These are phyloP conservation scores for Podarcis muralis DNA, from an alignment of 2,113 vertebrate genomes.

Conservation along the genomic window DNA sequence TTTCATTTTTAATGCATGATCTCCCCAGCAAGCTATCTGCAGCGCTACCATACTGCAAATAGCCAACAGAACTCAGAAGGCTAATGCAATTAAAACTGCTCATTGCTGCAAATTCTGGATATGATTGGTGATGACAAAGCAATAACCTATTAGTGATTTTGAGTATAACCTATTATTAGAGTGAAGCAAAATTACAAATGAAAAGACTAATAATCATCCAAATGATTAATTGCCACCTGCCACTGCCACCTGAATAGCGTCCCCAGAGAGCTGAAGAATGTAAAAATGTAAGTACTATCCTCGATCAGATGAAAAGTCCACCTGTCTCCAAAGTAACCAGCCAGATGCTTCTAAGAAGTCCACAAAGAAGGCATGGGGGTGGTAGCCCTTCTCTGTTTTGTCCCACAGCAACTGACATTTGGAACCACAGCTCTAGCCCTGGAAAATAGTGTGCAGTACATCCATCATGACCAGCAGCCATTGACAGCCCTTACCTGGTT, in stretches of 20 bases:
- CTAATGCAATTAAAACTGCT: constrained; percentile 39
- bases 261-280: not conserved
- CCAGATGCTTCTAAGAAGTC: too few relatives aligned
- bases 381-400: not conserved
- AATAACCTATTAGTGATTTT: not conserved
- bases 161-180: not conserved
- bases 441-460: too few relatives aligned
- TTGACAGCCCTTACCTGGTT: too few relatives aligned
- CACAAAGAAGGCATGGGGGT: not conserved
- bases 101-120: constrained; percentile 23
- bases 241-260: not conserved
- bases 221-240: constrained; percentile 1
- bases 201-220: constrained; percentile 21
- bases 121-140: constrained; percentile 11
- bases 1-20: too few relatives aligned
- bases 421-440: too few relatives aligned
- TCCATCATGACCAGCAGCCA: too few relatives aligned
- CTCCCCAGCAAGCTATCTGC: too few relatives aligned
- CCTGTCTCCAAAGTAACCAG: not conserved
- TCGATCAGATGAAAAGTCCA: not conserved
- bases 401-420: not conserved
- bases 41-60: too few relatives aligned
- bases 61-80: not conserved
- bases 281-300: not conserved
- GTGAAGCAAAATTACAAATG: constrained; percentile 30